phyloP scores from a whole-genome alignment of 2,888 invertebrate species.

The Alloscopus bannaensis region DNA sequence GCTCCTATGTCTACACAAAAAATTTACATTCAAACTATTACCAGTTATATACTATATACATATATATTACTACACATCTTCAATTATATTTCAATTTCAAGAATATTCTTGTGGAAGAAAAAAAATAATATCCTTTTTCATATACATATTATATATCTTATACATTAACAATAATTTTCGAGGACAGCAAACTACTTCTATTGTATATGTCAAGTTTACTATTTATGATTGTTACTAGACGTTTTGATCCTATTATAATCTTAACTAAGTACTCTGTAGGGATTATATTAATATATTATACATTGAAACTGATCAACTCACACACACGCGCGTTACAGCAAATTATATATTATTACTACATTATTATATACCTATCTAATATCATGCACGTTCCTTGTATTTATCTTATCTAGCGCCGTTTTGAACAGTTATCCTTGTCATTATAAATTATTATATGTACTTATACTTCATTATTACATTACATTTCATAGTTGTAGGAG shows the following conservation, averaged over 20 bases:
- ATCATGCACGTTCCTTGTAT: conserved; percentile 58
- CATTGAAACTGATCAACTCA: not conserved
- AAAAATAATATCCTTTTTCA: conserved; percentile 30
- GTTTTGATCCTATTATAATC: conserved; percentile 32
- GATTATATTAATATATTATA: conserved; percentile 23
- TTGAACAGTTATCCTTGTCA: conserved; percentile 24
- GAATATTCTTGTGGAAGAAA: conserved; percentile 50
- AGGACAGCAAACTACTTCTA: not conserved
- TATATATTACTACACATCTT: conserved; percentile 27
- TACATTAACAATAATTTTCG: no score
- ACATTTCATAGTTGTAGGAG: no score
- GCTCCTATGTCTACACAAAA: conserved; percentile 27
- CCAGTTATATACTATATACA: conserved; percentile 20
- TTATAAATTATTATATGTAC: conserved; percentile 19
- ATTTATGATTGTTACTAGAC: conserved; percentile 21
- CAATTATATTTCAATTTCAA: conserved; percentile 36
- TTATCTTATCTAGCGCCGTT: conserved; percentile 24
- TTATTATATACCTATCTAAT: conserved; percentile 24
- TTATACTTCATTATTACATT: not conserved
- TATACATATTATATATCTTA: conserved; percentile 7
- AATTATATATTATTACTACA: conserved; percentile 37
- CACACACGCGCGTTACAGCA: not conserved
- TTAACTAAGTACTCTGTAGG: conserved; percentile 35
- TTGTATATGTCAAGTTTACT: conserved; percentile 24
- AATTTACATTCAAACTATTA: conserved; percentile 36